Evolutionary conservation across 2,888 invertebrate genomes (phyloP).

Genomic region (Anorthoa munda): DNA sequence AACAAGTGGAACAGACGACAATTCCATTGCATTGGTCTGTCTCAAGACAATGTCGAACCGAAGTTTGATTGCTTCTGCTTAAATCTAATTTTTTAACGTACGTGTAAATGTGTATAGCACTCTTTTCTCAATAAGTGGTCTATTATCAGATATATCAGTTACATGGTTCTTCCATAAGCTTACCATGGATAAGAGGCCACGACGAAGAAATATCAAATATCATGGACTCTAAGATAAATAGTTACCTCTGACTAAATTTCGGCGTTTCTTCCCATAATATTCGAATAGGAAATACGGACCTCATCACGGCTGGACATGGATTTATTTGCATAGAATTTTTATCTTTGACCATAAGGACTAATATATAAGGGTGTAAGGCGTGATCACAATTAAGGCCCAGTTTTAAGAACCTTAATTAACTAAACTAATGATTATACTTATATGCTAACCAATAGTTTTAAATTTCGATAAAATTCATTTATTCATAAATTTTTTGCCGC

Average conservation of each 20-base stretch:
- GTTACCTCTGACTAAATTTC: too few relatives aligned
- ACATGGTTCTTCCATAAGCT: background rate
- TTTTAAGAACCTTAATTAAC: too few relatives aligned
- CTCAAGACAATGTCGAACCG: background rate
- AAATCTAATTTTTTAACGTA: conserved; percentile 13
- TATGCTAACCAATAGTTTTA: too few relatives aligned
- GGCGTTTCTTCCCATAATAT: background rate
- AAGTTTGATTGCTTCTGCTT: conserved; percentile 30
- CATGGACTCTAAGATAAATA: too few relatives aligned
- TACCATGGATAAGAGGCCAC: background rate
- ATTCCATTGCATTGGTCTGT: conserved; percentile 1
- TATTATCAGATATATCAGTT: too few relatives aligned
- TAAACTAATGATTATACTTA: too few relatives aligned
- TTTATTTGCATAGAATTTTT: conserved; percentile 31
- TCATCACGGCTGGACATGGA: background rate
- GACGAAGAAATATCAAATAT: too few relatives aligned
- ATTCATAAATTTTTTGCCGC: too few relatives aligned
- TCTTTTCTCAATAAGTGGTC: background rate
- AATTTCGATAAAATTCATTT: too few relatives aligned
- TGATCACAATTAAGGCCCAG: conserved; percentile 2
- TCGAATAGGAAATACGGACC: background rate
- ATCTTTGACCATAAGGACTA: conserved; percentile 23
- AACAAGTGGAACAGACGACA: background rate
- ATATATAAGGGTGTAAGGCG: conserved; percentile 28
- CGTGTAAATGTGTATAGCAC: background rate